These are phyloP conservation scores for Proctacanthus coquilletti DNA, from an alignment of 1,140 invertebrate genomes.

Conservation along the genomic window DNA sequence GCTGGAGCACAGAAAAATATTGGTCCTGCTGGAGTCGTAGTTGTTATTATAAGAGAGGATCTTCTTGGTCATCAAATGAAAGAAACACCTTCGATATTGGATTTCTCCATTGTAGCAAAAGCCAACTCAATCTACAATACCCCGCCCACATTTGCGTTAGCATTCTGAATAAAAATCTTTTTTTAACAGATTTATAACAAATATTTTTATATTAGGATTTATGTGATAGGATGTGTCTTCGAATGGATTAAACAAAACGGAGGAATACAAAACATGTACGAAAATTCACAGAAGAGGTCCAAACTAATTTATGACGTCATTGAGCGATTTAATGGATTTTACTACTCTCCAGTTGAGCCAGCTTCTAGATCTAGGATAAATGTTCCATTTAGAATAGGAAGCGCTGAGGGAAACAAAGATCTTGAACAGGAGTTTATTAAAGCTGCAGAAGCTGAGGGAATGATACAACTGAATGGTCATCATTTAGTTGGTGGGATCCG, in stretches of 20 bases:
- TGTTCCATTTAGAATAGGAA: constrained; percentile 68
- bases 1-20: constrained; percentile 94
- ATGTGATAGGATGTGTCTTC: constrained; percentile 72
- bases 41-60: constrained; percentile 85
- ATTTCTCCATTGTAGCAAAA: constrained; percentile 63
- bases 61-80: constrained; percentile 56
- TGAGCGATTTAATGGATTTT: constrained; percentile 74
- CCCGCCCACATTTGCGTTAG: constrained; percentile 81
- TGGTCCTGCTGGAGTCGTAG: constrained; percentile 75
- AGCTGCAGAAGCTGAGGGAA: constrained; percentile 51
- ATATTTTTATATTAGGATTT: constrained; percentile 52
- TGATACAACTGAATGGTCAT: constrained; percentile 85
- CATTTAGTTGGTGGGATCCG: constrained; percentile 85
- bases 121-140: constrained; percentile 88
- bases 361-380: constrained; percentile 66
- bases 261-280: constrained; percentile 63
- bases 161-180: constrained; percentile 13
- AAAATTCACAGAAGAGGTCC: constrained; percentile 51
- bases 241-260: constrained; percentile 79
- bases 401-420: constrained; percentile 39
- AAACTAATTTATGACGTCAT: constrained; percentile 66
- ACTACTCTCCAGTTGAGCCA: constrained; percentile 50
- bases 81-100: constrained; percentile 67
- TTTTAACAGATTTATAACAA: too few species aligned
- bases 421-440: constrained; percentile 76